Evolutionary conservation across 2,113 vertebrate genomes (phyloP).

Genomic region (Hippocampus zosterae): DNA sequence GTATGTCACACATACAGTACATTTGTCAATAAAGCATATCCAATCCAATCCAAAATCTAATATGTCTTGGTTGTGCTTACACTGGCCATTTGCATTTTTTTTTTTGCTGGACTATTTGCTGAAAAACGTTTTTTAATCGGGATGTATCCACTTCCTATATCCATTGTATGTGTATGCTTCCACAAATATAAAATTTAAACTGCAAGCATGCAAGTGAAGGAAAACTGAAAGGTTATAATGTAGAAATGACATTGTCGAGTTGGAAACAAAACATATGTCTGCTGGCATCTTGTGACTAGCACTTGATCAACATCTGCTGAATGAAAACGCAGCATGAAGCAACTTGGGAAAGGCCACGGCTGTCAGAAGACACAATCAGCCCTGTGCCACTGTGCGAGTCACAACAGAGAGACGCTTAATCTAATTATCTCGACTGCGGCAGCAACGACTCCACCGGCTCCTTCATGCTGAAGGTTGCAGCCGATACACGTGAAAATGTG

Average conservation of each 20-base stretch:
- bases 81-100: no score
- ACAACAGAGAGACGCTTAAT: neutral
- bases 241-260: no score
- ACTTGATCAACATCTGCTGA: neutral
- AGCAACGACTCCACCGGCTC: neutral
- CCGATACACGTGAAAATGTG: neutral
- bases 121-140: no score
- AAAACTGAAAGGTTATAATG: neutral
- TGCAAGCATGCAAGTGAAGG: no score
- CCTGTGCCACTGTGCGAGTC: neutral
- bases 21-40: no score
- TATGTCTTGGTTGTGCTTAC: no score
- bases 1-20: no score
- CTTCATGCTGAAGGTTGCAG: neutral
- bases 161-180: no score
- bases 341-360: neutral
- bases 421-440: constrained; percentile 9
- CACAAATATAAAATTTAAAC: no score
- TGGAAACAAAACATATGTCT: neutral
- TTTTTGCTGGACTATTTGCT: no score
- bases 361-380: neutral
- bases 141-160: no score
- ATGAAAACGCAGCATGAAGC: neutral
- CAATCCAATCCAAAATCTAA: no score
- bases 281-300: neutral